phyloP scores from a whole-genome alignment of 2,113 vertebrate species.

The Phylloscopus whistleri region DNA sequence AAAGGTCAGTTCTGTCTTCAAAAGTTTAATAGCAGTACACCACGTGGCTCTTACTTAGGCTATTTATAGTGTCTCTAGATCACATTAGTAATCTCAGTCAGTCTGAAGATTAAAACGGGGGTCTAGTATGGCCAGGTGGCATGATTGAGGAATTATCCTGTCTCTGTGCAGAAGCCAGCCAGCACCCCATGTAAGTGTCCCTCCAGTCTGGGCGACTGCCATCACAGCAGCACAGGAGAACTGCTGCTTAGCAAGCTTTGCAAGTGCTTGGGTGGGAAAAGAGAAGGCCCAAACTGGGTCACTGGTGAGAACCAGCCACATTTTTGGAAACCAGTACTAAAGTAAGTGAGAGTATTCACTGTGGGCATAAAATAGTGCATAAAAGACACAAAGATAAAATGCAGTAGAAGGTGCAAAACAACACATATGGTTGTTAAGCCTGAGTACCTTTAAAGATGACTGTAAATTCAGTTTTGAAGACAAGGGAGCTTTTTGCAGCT shows the following conservation, averaged over 20 bases:
- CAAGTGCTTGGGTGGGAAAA: not conserved
- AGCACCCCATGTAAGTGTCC: fast-evolving
- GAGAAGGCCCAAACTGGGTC: not conserved
- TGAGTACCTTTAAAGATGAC: not conserved
- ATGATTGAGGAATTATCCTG: not conserved
- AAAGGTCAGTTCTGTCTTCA: not conserved
- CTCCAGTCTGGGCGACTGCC: too few relatives aligned
- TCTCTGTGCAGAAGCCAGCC: not conserved
- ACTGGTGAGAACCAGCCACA: not conserved
- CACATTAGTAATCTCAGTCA: not conserved
- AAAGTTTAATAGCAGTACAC: not conserved
- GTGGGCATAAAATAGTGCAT: not conserved
- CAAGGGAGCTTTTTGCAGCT: not conserved
- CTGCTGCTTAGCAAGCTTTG: not conserved
- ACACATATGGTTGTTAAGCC: not conserved
- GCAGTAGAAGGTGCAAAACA: not conserved
- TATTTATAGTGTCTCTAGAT: not conserved
- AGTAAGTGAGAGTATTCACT: not conserved
- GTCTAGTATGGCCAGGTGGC: not conserved
- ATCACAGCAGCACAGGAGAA: fast-evolving
- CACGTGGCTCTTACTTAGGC: not conserved
- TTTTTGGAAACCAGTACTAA: not conserved
- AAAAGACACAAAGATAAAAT: not conserved
- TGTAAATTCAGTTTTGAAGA: not conserved
- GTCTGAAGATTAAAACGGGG: not conserved